Evolutionary conservation across 2,113 vertebrate species (phyloP), one percentile per base, ranked within the genome.

Genomic region (Nothoprocta pentlandii): DNA sequence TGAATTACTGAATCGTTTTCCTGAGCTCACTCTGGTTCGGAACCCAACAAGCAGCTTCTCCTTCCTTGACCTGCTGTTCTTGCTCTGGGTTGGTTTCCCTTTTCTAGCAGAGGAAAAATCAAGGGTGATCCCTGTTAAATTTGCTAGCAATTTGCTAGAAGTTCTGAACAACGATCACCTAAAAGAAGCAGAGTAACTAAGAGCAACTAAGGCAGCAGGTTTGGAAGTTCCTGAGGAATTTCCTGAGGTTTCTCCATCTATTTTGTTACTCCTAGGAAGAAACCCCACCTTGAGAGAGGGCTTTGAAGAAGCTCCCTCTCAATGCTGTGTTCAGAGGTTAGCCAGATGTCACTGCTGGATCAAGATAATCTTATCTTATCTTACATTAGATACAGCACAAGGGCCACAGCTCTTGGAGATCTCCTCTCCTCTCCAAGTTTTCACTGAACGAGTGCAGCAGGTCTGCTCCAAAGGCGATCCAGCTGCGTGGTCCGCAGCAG

Each of bases 391-490:
- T 4, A 36, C 10, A 51, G 68, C 2, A 3, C 9, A 54, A 68
- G 12, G 56, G 11, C 19, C 79, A 54, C 36, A 41, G 3, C 21
- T 34, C 47, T 58, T 51, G 71, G 66, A 88, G 62, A 68, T 36
- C 42, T 91, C 21, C 42, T 36, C 39, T 56, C 12, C 19, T 79
- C 42, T 42, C 30, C 42, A n/a, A 86, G 76, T n/a, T 59, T 69
- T 66, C 73, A 23, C 3, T 0, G 2, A 78, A 41, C 0, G 20
- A 91, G 4, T 6, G 5, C 0, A 62, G 69, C 17, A 85, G 87
- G 25, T 58, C 25, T 46, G 39, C 16, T 76, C 49, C 42, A 49
- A 54, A 44, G 0, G 2, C 84, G 75, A 30, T 21, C 42, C 49
- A 0, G 7, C 8, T 76, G 62, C 46, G 25, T 28, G 56, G 44